A percentile compares a stretch with the other conserved stretches of the same genome.
phyloP scores from a whole-genome alignment of 2,113 vertebrate species.

The Antigone vipio region DNA sequence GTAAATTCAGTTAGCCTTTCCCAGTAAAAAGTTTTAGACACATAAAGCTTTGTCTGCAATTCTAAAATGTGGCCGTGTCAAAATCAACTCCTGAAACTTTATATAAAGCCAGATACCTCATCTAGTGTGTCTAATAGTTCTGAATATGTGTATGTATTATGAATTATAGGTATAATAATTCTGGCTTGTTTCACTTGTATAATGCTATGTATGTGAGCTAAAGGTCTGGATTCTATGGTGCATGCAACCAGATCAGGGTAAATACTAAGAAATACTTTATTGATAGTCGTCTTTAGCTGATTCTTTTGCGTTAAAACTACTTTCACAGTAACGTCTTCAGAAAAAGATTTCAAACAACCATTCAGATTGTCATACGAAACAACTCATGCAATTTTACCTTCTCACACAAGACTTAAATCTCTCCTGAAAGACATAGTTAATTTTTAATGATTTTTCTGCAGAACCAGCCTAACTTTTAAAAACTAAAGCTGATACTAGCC shows the following conservation, averaged over 20 bases:
- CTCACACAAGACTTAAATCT: conserved; percentile 45
- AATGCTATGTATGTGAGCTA: accelerated
- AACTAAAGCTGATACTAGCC: conserved; percentile 55
- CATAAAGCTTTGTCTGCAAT: not conserved
- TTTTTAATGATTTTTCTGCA: conserved; percentile 67
- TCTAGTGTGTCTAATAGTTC: not conserved
- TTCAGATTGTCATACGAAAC: conserved; percentile 24
- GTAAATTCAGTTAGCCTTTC: not conserved
- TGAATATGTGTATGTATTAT: not conserved
- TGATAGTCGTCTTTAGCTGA: not conserved
- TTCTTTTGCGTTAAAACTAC: not conserved
- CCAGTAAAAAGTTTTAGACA: not conserved
- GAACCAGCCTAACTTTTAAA: conserved; percentile 60
- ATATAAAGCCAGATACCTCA: not conserved
- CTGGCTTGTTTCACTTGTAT: not conserved
- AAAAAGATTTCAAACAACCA: not conserved
- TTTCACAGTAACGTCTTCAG: not conserved
- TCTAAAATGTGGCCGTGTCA: not conserved
- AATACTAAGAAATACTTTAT: not conserved
- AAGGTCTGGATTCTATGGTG: not conserved
- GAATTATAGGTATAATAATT: not conserved
- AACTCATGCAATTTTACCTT: conserved; percentile 14
- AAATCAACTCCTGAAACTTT: not conserved
- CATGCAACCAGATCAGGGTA: not conserved
- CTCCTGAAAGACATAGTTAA: conserved; percentile 60